Conservation (phyloP, 2,888 invertebrate species). For the Drosophila mayaguana region DNA sequence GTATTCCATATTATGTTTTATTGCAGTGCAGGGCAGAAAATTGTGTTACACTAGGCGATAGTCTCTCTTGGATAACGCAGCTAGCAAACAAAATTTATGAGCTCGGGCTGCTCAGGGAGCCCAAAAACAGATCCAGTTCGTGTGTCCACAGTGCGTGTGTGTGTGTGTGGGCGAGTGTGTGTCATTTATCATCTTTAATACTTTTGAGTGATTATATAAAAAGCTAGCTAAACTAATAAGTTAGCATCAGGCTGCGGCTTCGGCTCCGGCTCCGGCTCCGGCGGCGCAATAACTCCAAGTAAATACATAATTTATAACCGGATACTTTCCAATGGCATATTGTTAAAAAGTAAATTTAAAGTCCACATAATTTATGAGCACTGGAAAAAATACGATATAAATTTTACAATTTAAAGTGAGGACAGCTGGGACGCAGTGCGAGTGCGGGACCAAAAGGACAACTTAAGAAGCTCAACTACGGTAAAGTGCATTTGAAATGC, state of each 20-base stretch:
- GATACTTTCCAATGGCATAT: conserved; percentile 39
- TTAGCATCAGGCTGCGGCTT: conserved; percentile 57
- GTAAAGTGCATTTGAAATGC: conserved; percentile 14
- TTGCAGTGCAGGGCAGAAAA: conserved; percentile 13
- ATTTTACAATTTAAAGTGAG: conserved; percentile 24
- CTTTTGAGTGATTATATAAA: conserved; percentile 72
- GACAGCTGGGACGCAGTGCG: conserved; percentile 5
- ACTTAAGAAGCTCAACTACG: conserved; percentile 13
- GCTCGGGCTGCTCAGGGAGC: conserved; percentile 6
- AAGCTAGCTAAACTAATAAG: conserved; percentile 62
- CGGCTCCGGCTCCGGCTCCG: no score
- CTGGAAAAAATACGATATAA: conserved; percentile 21
- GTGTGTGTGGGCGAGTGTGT: conserved; percentile 14
- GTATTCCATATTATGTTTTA: conserved; percentile 7
- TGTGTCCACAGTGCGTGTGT: conserved; percentile 14
- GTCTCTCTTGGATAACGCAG: conserved; percentile 4
- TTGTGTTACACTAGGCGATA: conserved; percentile 1
- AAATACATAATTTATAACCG: conserved; percentile 57
- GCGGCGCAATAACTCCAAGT: conserved; percentile 52
- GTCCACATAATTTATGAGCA: conserved; percentile 31
- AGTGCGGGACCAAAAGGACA: not conserved
- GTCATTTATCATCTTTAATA: conserved; percentile 74
- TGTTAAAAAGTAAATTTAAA: conserved; percentile 22
- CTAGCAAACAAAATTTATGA: conserved; percentile 32
- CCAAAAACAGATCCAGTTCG: conserved; percentile 12